phyloP scores from a whole-genome alignment of 2,888 invertebrate genomes.

The Dioctria linearis region DNA sequence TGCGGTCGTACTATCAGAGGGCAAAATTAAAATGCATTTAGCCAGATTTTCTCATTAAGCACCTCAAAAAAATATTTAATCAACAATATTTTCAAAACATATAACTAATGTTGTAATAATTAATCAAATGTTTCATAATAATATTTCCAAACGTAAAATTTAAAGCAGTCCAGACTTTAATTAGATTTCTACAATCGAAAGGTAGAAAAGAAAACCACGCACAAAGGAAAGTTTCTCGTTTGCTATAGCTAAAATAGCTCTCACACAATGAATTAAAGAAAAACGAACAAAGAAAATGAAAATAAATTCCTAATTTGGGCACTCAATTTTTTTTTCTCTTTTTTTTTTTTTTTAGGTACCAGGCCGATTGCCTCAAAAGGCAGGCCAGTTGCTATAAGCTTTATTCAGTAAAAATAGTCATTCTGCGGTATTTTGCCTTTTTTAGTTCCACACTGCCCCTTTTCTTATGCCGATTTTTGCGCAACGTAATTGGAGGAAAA shows the following conservation, averaged over 20 bases:
- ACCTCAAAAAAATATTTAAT: no score
- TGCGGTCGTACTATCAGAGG: no score
- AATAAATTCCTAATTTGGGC: constrained; percentile 47
- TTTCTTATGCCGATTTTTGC: constrained; percentile 49
- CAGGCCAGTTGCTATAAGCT: constrained; percentile 22
- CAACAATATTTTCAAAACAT: no score
- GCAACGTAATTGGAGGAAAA: constrained; percentile 46
- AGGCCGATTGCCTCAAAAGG: constrained; percentile 6
- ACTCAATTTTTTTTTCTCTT: constrained; percentile 12
- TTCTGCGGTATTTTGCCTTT: constrained; percentile 44
- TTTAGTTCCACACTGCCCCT: constrained; percentile 28
- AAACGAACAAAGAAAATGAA: constrained; percentile 8
- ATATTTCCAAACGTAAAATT: no score
- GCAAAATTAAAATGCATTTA: no score
- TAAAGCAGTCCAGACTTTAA: no score
- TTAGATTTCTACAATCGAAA: no score
- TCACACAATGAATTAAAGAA: neutral
- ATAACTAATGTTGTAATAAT: no score
- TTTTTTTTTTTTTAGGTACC: neutral
- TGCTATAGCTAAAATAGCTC: neutral
- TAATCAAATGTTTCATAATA: no score
- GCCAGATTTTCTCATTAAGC: no score
- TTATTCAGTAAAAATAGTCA: constrained; percentile 20
- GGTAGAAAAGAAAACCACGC: neutral
- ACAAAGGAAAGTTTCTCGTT: constrained; percentile 15